Evolutionary conservation across 2,888 invertebrate genomes (phyloP).

Genomic region (Drosophila austrosaltans): DNA sequence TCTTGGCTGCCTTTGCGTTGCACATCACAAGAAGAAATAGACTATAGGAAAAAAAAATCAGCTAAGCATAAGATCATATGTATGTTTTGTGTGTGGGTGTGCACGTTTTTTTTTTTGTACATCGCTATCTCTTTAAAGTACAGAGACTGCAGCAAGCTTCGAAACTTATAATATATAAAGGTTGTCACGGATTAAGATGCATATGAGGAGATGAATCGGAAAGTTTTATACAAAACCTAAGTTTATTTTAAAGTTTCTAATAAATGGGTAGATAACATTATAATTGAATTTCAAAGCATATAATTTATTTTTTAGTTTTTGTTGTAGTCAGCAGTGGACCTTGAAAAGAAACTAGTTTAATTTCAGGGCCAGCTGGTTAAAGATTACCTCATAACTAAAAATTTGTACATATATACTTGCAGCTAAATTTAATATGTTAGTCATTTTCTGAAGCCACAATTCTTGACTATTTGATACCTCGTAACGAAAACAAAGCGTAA

Average conservation of each 20-base stretch:
- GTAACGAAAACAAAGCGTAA: slow-evolving; percentile 7
- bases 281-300: slow-evolving; percentile 15
- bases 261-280: background rate
- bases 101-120: background rate
- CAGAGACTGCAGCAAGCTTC: background rate
- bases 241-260: background rate
- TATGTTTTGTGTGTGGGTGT: slow-evolving; percentile 1
- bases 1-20: slow-evolving; percentile 21
- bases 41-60: slow-evolving; percentile 24
- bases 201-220: background rate
- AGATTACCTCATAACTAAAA: slow-evolving; percentile 37
- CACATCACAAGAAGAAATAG: slow-evolving; percentile 52
- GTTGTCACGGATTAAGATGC: background rate
- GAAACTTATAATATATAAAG: background rate
- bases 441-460: background rate
- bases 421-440: slow-evolving; percentile 24
- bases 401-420: slow-evolving; percentile 25
- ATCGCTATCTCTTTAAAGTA: background rate
- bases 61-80: slow-evolving; percentile 2
- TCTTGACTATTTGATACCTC: slow-evolving; percentile 50
- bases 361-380: slow-evolving; percentile 14
- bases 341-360: slow-evolving; percentile 30
- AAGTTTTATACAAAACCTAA: background rate
- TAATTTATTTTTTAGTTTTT: background rate
- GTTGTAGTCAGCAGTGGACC: slow-evolving; percentile 15